Conservation (phyloP, 1,140 invertebrate species). For the Papilio xuthus region DNA sequence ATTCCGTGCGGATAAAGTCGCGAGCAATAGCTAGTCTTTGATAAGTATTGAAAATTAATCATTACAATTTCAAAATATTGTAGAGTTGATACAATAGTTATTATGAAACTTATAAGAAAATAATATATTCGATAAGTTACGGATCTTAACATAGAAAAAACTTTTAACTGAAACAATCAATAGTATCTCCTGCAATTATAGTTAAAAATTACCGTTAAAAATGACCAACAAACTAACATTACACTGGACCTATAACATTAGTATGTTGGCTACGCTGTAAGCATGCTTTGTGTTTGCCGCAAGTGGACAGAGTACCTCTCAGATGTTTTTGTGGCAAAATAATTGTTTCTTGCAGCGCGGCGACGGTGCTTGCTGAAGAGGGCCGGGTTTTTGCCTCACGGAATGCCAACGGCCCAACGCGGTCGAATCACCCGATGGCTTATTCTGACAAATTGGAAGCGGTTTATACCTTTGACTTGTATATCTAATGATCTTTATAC, state of each 20-base stretch:
- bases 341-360: constrained; percentile 33
- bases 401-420: constrained; percentile 19
- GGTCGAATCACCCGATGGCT: constrained; percentile 21
- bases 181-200: too few species aligned
- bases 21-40: too few species aligned
- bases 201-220: background rate
- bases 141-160: too few species aligned
- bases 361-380: constrained; percentile 13
- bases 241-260: background rate
- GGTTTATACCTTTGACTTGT: background rate
- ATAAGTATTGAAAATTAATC: too few species aligned
- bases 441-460: constrained; percentile 30
- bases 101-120: too few species aligned
- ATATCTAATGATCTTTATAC: background rate
- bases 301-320: background rate
- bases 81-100: too few species aligned
- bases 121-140: too few species aligned
- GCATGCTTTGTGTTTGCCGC: constrained; percentile 30
- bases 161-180: too few species aligned
- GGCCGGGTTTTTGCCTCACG: constrained; percentile 1
- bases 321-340: constrained; percentile 31
- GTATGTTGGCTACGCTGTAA: constrained; percentile 2
- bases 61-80: too few species aligned
- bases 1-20: too few species aligned
- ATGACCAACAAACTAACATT: background rate